Base-by-base conservation (phyloP, 2,113 vertebrate species). In the Probosciger aterrimus region DNA sequence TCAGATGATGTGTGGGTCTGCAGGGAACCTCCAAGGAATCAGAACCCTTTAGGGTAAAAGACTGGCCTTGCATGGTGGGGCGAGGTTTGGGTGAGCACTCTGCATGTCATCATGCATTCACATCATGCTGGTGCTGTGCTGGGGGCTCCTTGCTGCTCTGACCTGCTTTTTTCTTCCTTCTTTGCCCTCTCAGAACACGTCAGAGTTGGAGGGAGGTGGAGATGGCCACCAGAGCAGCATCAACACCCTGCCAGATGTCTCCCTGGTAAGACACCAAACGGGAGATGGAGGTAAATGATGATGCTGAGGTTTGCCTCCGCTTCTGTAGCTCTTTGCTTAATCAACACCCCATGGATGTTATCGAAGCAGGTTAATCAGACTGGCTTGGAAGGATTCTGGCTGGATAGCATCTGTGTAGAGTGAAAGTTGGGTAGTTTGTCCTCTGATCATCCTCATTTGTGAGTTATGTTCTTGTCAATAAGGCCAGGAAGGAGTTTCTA, bases 241-340 rank as follows among this genome's bases (percentile, higher is more conserved):
- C 96, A 98, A 98, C 87, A 95, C 98, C 63, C 98, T 99, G 93
- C 98, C 98, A 0, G 99, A 99, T 62, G 97, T 99, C 96, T 99
- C 99, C 82, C 97, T 99, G 99, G 99, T 99, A 98, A 99, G 99
- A 84, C 47, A 27, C 31, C 57, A 57, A 31, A 2, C 0, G 33
- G 84, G 77, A 81, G 64, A 90, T 67, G 86, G 71, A 19, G 85
- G 62, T 22, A 33, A 31, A 28, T 13, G 71, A 10, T 74, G 52
- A 13, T 25, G 1, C 24, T 2, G 9, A 74, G 49, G 4, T 53
- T 55, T 49, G 16, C 46, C 74, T 44, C 33, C 14, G 24, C 49
- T 55, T 69, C 63, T 43, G 50, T 47, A 78, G 83, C 62, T 79
- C 43, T 53, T 64, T 43, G 75, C 85, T 19, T 0, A 2, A 1